Evolutionary conservation across 2,113 vertebrate species (phyloP), one percentile per base, ranked within the genome.

Genomic region (Mormyrus lacerda): DNA sequence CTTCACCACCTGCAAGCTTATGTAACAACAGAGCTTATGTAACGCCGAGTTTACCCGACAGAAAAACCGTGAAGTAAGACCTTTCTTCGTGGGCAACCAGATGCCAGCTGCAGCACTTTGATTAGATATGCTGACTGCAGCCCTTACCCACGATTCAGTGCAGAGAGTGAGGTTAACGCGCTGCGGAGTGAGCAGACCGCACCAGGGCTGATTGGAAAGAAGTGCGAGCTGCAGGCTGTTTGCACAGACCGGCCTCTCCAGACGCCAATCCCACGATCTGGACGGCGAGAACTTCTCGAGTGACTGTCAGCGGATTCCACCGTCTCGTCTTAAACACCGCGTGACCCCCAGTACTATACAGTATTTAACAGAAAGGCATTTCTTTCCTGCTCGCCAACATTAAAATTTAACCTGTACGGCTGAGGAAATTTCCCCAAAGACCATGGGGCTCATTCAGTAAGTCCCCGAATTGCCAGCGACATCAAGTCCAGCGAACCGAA

Each of bases 61-160:
- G 9, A 48, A 45, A 85, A 85, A 85, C 82, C n/a, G 82, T 47
- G 24, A 85, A 85, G 82, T 48, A 85, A 42, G 73, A 19, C 73
- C 73, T 39, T 42, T 17, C 73, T 39, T 79, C 17, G 19, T 3
- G 13, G 73, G 2, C 35, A 79, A 79, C 11, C 73, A 45, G 45
- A n/a, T 24, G 82, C 82, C 27, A 47, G 44, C 42, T 48, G 3
- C 42, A 50, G 61, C 47, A 0, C 21, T 39, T 47, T 45, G 58
- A 51, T 50, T 61, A 51, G 61, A 76, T 79, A 87, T 44, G 61
- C 61, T 51, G 84, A 90, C 86, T 79, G 47, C 82, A 79, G 45
- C 73, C 73, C 73, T 19, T 79, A 39, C 35, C 15, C 31, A 79
- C 35, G 35, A 17, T 79, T 79, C 35, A 42, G 35, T 35, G n/a